Percentiles rank a stretch among this genome's conserved stretches.
phyloP scores from a whole-genome alignment of 1,140 invertebrate genomes.

The Drosophila melanica region DNA sequence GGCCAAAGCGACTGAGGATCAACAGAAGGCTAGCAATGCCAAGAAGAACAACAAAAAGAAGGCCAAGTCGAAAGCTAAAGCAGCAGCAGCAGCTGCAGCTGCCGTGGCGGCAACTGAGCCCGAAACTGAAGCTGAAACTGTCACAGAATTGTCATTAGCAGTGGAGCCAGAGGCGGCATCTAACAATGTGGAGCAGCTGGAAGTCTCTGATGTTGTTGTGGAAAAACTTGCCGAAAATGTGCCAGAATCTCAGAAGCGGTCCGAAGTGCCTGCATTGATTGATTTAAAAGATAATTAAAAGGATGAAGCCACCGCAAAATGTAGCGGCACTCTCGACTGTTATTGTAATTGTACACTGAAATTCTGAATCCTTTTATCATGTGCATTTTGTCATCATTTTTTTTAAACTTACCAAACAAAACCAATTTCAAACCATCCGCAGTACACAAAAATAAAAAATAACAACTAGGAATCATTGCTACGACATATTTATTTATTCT shows the following conservation, averaged over 20 bases:
- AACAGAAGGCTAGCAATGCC: slow-evolving; percentile 53
- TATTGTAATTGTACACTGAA: slow-evolving; percentile 19
- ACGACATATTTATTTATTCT: slow-evolving; percentile 71
- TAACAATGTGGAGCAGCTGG: slow-evolving; percentile 1
- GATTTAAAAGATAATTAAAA: slow-evolving; percentile 49
- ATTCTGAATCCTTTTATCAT: slow-evolving; percentile 6
- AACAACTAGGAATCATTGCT: slow-evolving; percentile 45
- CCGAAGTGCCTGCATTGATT: slow-evolving; percentile 60
- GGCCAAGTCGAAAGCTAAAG: slow-evolving; percentile 67
- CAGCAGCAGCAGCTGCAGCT: slow-evolving; percentile 48
- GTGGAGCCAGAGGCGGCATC: background rate
- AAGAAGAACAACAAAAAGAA: slow-evolving; percentile 77
- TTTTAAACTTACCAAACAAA: slow-evolving; percentile 21
- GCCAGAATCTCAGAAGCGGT: slow-evolving; percentile 18
- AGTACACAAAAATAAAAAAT: slow-evolving; percentile 6
- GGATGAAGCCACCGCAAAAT: background rate
- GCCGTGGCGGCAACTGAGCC: slow-evolving; percentile 14
- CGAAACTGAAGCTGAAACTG: slow-evolving; percentile 4
- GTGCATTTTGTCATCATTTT: slow-evolving; percentile 61
- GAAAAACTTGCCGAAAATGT: background rate
- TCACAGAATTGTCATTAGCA: slow-evolving; percentile 3
- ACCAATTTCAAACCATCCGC: slow-evolving; percentile 25
- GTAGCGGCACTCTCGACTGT: slow-evolving; percentile 11
- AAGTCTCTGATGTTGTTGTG: background rate
- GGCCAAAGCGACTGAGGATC: slow-evolving; percentile 50